Conservation (phyloP, 2,113 vertebrate species). For the Cebus imitator region DNA sequence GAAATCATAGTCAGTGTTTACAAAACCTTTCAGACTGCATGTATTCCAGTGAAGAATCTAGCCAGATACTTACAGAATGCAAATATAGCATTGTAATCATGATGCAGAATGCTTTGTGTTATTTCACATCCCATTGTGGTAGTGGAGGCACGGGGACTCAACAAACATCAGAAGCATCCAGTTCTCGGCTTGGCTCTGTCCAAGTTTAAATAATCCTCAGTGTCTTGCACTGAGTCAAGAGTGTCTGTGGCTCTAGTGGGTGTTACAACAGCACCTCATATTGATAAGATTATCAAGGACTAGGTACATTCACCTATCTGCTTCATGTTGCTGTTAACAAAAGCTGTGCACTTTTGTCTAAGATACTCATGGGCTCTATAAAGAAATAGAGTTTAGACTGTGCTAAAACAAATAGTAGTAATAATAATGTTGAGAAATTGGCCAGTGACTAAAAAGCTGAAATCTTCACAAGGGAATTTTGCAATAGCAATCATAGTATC, state of each 20-base stretch:
- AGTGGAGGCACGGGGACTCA: not conserved
- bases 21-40: not conserved
- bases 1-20: not conserved
- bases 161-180: not conserved
- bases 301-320: not conserved
- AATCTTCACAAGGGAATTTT: slow-evolving; percentile 9
- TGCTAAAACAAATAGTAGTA: not conserved
- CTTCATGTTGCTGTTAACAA: not conserved
- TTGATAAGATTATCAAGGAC: not conserved
- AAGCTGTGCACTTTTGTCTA: not conserved
- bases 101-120: not conserved
- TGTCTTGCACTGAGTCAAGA: not conserved
- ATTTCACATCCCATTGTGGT: not conserved
- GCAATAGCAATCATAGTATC: not conserved
- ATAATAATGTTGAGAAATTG: not conserved
- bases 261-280: not conserved
- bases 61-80: not conserved
- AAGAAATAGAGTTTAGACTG: not conserved
- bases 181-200: not conserved
- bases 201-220: not conserved
- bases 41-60: not conserved
- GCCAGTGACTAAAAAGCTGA: not conserved
- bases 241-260: not conserved
- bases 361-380: not conserved
- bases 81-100: not conserved